Conservation (phyloP, 2,888 invertebrate species). For the Cheilosia grossa region DNA sequence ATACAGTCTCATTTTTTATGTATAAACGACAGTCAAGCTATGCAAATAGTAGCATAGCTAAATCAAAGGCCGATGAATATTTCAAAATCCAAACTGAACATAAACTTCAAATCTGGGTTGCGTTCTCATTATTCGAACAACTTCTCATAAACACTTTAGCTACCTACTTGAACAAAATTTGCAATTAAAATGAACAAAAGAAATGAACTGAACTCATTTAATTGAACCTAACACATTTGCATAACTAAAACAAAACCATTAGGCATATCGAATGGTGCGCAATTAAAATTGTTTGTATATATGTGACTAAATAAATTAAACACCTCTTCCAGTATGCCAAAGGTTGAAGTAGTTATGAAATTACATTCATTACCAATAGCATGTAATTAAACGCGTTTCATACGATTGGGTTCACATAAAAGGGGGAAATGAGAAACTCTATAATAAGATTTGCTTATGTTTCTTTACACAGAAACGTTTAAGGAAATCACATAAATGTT, state of each 20-base stretch:
- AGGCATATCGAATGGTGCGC: conserved; percentile 29
- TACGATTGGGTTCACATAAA: not conserved
- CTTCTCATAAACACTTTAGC: too few species aligned
- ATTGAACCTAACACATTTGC: conserved; percentile 21
- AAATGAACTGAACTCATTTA: conserved; percentile 11
- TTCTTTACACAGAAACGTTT: too few species aligned
- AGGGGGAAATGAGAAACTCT: not conserved
- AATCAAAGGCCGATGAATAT: too few species aligned
- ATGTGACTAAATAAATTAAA: too few species aligned
- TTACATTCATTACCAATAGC: conserved; percentile 11
- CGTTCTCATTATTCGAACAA: too few species aligned
- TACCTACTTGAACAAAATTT: too few species aligned
- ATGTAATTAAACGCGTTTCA: not conserved
- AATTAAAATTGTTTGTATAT: not conserved
- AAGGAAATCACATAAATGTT: too few species aligned
- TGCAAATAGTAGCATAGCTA: too few species aligned
- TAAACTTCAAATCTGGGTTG: too few species aligned
- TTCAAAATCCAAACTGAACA: too few species aligned
- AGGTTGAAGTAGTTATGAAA: conserved; percentile 13
- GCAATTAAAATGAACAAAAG: not conserved
- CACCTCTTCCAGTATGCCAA: not conserved
- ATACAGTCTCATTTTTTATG: too few species aligned
- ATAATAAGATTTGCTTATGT: not conserved
- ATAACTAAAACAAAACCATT: conserved; percentile 16
- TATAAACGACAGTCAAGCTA: too few species aligned